Percentiles rank a stretch among this genome's conserved stretches.
Evolutionary conservation across 64 coral and sea anemone genomes (phyloP).

Genomic region (Actinia equina): DNA sequence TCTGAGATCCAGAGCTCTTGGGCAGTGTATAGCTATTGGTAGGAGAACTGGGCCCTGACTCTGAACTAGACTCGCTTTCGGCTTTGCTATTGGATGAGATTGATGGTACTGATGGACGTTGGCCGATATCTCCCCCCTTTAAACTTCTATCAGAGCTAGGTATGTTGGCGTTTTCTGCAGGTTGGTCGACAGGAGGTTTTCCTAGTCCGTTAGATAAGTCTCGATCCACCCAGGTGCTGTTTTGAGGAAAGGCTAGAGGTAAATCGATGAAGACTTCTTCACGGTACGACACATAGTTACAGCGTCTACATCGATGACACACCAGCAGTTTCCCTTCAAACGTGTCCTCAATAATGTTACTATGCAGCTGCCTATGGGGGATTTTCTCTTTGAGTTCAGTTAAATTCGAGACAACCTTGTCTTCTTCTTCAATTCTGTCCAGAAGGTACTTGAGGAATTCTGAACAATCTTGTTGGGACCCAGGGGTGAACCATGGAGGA

Average conservation of each 20-base stretch:
- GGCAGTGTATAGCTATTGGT: constrained; percentile 10
- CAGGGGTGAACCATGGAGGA: constrained; percentile 88
- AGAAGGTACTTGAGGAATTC: constrained; percentile 92
- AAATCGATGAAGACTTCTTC: constrained; percentile 86
- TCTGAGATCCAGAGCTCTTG: background rate
- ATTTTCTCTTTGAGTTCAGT: constrained; percentile 17
- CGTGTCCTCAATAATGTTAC: constrained; percentile 60
- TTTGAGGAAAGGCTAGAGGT: constrained; percentile 71
- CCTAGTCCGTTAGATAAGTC: background rate
- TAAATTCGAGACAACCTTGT: constrained; percentile 29
- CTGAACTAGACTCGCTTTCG: constrained; percentile 19
- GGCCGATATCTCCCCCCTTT: constrained; percentile 85
- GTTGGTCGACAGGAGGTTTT: background rate
- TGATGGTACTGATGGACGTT: constrained; percentile 25
- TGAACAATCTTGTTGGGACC: constrained; percentile 94
- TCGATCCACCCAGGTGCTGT: constrained; percentile 18
- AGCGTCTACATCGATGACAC: constrained; percentile 64
- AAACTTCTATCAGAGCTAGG: constrained; percentile 57
- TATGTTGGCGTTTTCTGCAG: constrained; percentile 47
- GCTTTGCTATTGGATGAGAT: constrained; percentile 38
- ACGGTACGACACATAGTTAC: constrained; percentile 53
- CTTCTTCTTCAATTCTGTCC: constrained; percentile 87
- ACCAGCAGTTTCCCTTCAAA: constrained; percentile 80
- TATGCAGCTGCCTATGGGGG: background rate
- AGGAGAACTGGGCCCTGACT: constrained; percentile 8